Conservation (phyloP, 1,140 invertebrate species). For the Lethocerus indicus region DNA sequence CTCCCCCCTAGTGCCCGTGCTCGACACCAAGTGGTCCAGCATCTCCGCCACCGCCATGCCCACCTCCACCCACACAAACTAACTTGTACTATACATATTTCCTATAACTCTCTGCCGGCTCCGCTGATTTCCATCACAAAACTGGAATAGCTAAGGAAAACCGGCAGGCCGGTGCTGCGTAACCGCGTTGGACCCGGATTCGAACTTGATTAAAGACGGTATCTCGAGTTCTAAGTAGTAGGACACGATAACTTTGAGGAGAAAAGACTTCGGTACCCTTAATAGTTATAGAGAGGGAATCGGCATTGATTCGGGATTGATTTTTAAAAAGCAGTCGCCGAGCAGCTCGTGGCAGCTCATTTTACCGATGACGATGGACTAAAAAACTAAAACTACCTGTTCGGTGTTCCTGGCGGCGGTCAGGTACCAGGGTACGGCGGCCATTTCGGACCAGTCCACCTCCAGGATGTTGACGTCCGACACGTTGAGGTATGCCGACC, state of each 20-base stretch:
- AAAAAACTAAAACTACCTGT: too few species aligned
- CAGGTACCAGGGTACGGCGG: conserved; percentile 22
- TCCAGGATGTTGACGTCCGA: conserved; percentile 40
- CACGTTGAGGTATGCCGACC: conserved; percentile 26
- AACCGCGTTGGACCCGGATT: too few species aligned
- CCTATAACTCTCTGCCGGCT: neutral
- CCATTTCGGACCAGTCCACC: conserved; percentile 41
- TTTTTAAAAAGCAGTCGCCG: too few species aligned
- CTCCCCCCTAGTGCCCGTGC: conserved; percentile 12
- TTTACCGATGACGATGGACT: too few species aligned
- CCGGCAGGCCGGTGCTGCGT: conserved; percentile 9
- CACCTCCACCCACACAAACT: conserved; percentile 1
- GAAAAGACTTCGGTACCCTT: too few species aligned
- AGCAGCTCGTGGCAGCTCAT: too few species aligned
- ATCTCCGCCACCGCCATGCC: conserved; percentile 13
- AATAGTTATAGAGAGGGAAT: too few species aligned
- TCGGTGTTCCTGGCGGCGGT: conserved; percentile 18
- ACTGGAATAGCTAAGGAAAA: neutral
- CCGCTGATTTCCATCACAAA: neutral
- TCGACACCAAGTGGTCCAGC: conserved; percentile 15
- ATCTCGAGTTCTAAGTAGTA: too few species aligned
- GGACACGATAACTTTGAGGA: too few species aligned
- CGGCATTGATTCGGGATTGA: too few species aligned
- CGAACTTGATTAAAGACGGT: too few species aligned
- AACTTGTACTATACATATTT: neutral